phyloP scores from a whole-genome alignment of 2,113 vertebrate genomes.

The Podiceps cristatus region DNA sequence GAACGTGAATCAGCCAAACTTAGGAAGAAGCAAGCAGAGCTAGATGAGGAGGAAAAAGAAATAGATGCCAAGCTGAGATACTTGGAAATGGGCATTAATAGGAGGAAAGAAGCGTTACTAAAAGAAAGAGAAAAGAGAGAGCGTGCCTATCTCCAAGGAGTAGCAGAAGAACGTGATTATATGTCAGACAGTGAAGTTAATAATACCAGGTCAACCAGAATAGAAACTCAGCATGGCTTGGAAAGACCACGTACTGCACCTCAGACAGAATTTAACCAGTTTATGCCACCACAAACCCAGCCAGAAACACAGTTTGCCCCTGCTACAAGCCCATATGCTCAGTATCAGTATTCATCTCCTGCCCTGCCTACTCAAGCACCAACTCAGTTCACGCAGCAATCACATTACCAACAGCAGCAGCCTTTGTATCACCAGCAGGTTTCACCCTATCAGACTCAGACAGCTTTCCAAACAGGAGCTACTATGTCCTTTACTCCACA shows the following conservation, averaged over 20 bases:
- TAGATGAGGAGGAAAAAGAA: conserved; percentile 98
- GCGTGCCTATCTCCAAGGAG: conserved; percentile 95
- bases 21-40: conserved; percentile 96
- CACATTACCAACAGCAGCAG: conserved; percentile 90
- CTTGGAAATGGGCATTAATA: conserved; percentile 98
- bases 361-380: conserved; percentile 90
- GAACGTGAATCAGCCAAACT: conserved; percentile 98
- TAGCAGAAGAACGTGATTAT: conserved; percentile 97
- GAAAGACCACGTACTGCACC: conserved; percentile 95
- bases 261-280: conserved; percentile 93
- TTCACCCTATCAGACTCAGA: conserved; percentile 92
- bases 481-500: conserved; percentile 91
- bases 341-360: conserved; percentile 91
- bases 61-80: conserved; percentile 98
- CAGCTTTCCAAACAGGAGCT: conserved; percentile 91
- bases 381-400: conserved; percentile 91
- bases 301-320: conserved; percentile 92
- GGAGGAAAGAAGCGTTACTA: conserved; percentile 95
- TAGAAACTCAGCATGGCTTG: conserved; percentile 85
- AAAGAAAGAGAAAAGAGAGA: conserved; percentile 98
- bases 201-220: conserved; percentile 88
- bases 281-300: conserved; percentile 94
- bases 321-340: conserved; percentile 90
- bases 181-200: conserved; percentile 99
- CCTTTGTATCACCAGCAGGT: conserved; percentile 93